Conservation (phyloP, 1,140 invertebrate genomes). For the Pissodes strobi region DNA sequence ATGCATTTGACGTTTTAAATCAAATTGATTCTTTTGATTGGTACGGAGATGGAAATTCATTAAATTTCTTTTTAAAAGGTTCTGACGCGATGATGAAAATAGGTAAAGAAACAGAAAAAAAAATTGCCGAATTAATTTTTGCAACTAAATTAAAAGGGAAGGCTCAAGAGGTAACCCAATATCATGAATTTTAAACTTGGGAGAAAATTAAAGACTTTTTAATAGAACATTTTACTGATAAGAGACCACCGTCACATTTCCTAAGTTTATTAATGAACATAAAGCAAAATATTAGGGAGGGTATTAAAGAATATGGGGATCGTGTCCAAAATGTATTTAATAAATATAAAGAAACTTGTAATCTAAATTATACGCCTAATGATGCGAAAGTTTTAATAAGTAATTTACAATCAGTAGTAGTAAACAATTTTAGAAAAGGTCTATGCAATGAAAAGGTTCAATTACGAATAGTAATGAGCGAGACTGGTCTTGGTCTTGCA, state of each 20-base stretch:
- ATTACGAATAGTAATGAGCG: too few relatives aligned
- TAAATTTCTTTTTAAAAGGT: constrained; percentile 9
- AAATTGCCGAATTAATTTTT: constrained; percentile 1
- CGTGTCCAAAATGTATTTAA: not conserved
- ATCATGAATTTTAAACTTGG: constrained; percentile 3
- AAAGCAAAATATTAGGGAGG: not conserved
- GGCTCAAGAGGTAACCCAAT: constrained; percentile 15
- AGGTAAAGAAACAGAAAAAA: not conserved
- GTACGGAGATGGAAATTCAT: not conserved
- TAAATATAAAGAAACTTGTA: constrained; percentile 4
- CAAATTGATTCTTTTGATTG: constrained; percentile 1
- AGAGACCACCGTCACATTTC: constrained; percentile 2
- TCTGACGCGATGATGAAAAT: constrained; percentile 8
- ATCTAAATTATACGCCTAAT: not conserved
- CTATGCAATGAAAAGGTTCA: too few relatives aligned
- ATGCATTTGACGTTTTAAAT: not conserved
- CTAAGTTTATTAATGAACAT: constrained; percentile 10
- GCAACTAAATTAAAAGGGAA: constrained; percentile 16
- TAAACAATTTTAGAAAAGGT: constrained; percentile 11
- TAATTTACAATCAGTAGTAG: not conserved
- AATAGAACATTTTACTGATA: constrained; percentile 10
- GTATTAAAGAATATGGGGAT: not conserved
- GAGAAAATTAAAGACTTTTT: constrained; percentile 18
- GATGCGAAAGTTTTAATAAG: not conserved
- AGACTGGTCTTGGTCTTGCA: too few relatives aligned